Base-by-base conservation (phyloP, 2,888 invertebrate species). In the Chirona hameri region DNA sequence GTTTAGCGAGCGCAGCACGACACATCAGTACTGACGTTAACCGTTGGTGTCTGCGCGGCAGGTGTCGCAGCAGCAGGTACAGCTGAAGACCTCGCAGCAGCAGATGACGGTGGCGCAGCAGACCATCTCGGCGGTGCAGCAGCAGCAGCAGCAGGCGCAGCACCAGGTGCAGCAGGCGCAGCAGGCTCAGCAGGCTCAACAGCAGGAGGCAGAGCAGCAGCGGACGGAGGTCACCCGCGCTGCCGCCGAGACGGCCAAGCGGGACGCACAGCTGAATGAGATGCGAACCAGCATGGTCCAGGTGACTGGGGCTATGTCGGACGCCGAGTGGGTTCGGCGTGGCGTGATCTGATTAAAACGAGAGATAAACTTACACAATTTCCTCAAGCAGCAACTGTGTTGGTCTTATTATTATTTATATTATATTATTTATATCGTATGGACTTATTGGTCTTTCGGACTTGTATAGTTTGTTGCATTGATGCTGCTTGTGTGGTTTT, bases 241-340 rank as follows among this genome's bases (percentile, higher is more conserved):
- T 21, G 84, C 84, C 79, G 84, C 84, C 14, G 93, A 93, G 86
- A 93, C 93, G 82, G 89, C 91, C 12, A 90, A 89, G 29, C 94
- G 93, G 87, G 93, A 93, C 85, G 91, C 91, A 1, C 89, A 91
- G 46, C 88, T 94, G 24, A 91, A 90, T 72, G 93, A 94, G 85
- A 91, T 92, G 27, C 91, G 91, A 84, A 93, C 88, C 86, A 88
- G 90, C 86, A 87, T 90, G 82, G 86, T 86, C 81, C 88, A 88
- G 87, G 88, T 89, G 82, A 84, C 82, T 39, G 39, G 39, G 39
- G 39, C 39, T 39, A 2, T 39, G 39, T 7, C 39, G 2, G 39
- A 39, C 4, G 39, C 39, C 7, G 39, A 7, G 39, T 39, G 39
- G 39, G 4, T 39, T 39, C 7, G 39, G 39, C 39, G 39, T 39